Evolutionary conservation across 1,140 invertebrate species (phyloP), one percentile per base, ranked within the genome.

Genomic region (Nephila pilipes): DNA sequence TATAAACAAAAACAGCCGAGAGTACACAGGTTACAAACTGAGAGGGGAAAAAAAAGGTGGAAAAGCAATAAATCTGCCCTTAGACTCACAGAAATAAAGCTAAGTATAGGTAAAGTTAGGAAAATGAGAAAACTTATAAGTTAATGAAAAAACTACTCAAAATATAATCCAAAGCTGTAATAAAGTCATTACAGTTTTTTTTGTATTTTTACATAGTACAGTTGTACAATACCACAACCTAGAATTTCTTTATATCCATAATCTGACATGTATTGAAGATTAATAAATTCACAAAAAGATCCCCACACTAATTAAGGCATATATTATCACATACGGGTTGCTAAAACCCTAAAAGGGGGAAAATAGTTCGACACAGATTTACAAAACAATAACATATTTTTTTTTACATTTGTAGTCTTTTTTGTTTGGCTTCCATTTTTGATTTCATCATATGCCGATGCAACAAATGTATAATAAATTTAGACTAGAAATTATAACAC

Each of bases 281-380:
- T 83, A 83, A 55, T 55, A 83, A 87, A 79, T 92, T 92, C 91
- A 92, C 83, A 92, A 92, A 92, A 29, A 58, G 87, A 87, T 92
- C 85, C 91, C 91, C 91, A 92, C 91, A 92, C 91, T 87, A 92
- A 92, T 92, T 92, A 92, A 92, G 91, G 91, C 91, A 92, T 92
- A 87, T 92, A 92, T 22, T 92, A 92, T 92, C 81, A 87, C 91
- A 92, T 87, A 92, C 54, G 91, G 91, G 91, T 92, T 65, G 85
- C 91, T 92, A 92, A 85, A 85, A 92, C 80, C 91, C 91, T 85
- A 85, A 92, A 60, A 81, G 75, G 91, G 91, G 85, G 83, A 75
- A 92, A 91, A 91, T 81, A 92, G 83, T 92, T 83, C 90, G 91
- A 92, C 91, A 92, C 81, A 92, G 91, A 58, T 79, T 54, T 85